These are phyloP conservation scores for Drosophila setifemur DNA, from an alignment of 1,140 invertebrate species.

Conservation along the genomic window DNA sequence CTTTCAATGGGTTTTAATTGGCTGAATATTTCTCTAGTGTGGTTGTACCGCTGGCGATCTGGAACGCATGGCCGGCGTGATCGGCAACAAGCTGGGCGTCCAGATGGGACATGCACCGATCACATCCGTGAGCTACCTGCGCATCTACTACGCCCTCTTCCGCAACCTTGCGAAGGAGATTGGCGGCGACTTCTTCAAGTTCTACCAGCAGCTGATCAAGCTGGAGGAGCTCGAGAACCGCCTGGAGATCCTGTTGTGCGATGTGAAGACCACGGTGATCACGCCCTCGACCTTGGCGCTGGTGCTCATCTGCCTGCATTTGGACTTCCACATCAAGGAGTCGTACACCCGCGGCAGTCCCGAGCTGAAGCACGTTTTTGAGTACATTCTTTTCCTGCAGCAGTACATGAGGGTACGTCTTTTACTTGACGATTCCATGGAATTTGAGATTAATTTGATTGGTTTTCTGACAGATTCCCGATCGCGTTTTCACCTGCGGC, in stretches of 20 bases:
- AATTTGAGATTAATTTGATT: background rate
- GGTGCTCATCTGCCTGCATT: constrained; percentile 86
- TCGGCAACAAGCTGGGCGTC: constrained; percentile 87
- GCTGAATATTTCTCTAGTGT: constrained; percentile 85
- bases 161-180: constrained; percentile 83
- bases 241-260: constrained; percentile 88
- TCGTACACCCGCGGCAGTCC: constrained; percentile 79
- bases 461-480: constrained; percentile 84
- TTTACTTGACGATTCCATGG: background rate
- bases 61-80: constrained; percentile 88
- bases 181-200: constrained; percentile 82
- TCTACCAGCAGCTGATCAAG: constrained; percentile 81
- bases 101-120: constrained; percentile 84
- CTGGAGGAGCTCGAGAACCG: constrained; percentile 85
- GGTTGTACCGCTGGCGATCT: constrained; percentile 90
- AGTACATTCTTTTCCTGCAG: constrained; percentile 81
- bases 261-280: constrained; percentile 87
- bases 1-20: constrained; percentile 49
- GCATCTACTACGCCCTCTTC: constrained; percentile 86
- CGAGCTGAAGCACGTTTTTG: constrained; percentile 78
- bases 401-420: constrained; percentile 71
- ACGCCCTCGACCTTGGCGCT: constrained; percentile 88
- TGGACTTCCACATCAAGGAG: constrained; percentile 84
- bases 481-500: constrained; percentile 85
- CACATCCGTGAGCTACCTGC: constrained; percentile 87